Evolutionary conservation across 2,888 invertebrate genomes (phyloP).

Genomic region (Lucinisca nassula): DNA sequence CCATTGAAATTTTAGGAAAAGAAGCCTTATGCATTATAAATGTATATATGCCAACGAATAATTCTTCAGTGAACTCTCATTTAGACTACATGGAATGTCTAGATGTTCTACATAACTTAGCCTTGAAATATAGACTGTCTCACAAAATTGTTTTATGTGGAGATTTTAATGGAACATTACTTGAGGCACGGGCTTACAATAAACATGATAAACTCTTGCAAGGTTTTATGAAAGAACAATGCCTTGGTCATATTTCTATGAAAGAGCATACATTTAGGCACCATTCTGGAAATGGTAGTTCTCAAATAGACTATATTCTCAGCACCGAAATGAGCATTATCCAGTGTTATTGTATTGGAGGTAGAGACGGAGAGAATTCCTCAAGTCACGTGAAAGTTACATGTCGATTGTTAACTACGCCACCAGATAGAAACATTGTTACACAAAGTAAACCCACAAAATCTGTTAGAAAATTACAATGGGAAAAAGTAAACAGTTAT

Average conservation of each 20-base stretch:
- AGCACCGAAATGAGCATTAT: not conserved
- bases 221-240: not conserved
- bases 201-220: not conserved
- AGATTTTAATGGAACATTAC: not conserved
- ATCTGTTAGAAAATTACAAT: not conserved
- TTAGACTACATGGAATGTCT: not conserved
- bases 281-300: not conserved
- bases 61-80: not conserved
- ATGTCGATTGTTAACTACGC: not conserved
- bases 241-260: not conserved
- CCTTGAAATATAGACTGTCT: not conserved
- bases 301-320: constrained; percentile 8
- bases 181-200: not conserved
- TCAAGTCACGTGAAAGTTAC: not conserved
- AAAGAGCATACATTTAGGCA: not conserved
- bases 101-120: not conserved
- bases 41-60: not conserved
- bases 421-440: not conserved
- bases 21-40: not conserved
- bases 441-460: not conserved
- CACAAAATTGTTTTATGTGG: constrained; percentile 7
- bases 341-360: not conserved
- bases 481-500: not conserved
- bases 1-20: not conserved
- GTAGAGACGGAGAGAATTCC: not conserved